Percentiles rank a stretch among this genome's conserved stretches.
These are phyloP conservation scores for Thymelicus lineola DNA, from an alignment of 2,888 invertebrate genomes.

Conservation along the genomic window DNA sequence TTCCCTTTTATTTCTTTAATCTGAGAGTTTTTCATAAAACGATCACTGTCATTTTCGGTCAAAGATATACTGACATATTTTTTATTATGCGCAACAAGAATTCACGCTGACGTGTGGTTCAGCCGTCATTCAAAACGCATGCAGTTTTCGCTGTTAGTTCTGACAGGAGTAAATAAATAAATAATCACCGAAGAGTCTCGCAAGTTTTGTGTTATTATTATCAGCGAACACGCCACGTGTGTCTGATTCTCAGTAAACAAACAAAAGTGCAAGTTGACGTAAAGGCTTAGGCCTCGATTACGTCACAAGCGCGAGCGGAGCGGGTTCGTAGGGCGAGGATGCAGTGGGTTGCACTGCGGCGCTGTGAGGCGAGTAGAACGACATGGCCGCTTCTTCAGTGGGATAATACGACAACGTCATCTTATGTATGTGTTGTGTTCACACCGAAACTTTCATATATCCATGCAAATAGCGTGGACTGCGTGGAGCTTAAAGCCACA, in stretches of 20 bases:
- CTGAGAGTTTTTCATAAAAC: too few species aligned
- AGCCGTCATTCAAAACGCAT: conserved; percentile 14
- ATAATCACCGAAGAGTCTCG: conserved; percentile 20
- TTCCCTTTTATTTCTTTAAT: not conserved
- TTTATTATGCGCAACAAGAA: not conserved
- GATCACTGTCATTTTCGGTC: not conserved
- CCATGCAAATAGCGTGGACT: too few species aligned
- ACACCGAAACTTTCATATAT: too few species aligned
- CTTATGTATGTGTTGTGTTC: too few species aligned
- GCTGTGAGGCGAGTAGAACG: conserved; percentile 55
- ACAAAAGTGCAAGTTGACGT: conserved; percentile 61
- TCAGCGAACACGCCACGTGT: conserved; percentile 25
- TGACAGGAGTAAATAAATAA: conserved; percentile 34
- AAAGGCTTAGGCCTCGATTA: conserved; percentile 51
- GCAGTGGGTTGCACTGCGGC: conserved; percentile 44
- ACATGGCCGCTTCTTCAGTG: conserved; percentile 49
- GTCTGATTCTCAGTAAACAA: conserved; percentile 33
- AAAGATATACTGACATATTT: not conserved
- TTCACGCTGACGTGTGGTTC: conserved; percentile 13
- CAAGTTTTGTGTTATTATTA: conserved; percentile 27
- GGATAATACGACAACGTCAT: too few species aligned
- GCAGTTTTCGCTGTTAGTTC: conserved; percentile 20
- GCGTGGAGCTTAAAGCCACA: too few species aligned
- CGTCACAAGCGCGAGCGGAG: conserved; percentile 56
- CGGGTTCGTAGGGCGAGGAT: conserved; percentile 54